Conservation (phyloP, 2,113 vertebrate genomes). For the Labeo catla region DNA sequence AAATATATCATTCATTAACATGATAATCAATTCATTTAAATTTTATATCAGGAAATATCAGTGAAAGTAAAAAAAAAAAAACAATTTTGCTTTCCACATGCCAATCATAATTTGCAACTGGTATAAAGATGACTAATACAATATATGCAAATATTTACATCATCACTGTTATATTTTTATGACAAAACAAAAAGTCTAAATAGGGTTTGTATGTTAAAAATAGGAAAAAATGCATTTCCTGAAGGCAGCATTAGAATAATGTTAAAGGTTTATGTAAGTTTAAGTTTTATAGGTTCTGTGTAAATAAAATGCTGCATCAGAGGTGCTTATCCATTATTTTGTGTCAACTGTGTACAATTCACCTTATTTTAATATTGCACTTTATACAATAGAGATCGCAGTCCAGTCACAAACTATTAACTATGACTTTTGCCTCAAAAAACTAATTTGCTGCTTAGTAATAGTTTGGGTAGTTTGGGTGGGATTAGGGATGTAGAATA, state of each 20-base stretch:
- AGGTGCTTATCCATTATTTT: not conserved
- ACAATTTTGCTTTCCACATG: not conserved
- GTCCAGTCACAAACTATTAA: too few species aligned
- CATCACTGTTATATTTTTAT: not conserved
- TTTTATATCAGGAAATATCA: too few species aligned
- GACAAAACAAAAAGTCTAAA: not conserved
- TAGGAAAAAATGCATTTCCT: not conserved
- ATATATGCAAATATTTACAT: not conserved
- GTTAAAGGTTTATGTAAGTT: not conserved
- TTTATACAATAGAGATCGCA: not conserved
- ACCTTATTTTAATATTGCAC: not conserved
- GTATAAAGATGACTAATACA: not conserved
- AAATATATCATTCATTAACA: too few species aligned
- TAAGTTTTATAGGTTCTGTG: not conserved
- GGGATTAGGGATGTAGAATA: too few species aligned
- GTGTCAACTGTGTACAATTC: not conserved
- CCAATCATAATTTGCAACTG: not conserved
- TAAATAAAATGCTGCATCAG: not conserved
- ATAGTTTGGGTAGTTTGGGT: too few species aligned
- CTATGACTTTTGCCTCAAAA: too few species aligned
- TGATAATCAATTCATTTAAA: too few species aligned
- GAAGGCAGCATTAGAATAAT: not conserved
- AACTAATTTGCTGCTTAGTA: too few species aligned
- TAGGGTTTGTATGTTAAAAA: too few species aligned
- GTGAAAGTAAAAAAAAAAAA: too few species aligned